Conservation (phyloP, 2,888 invertebrate genomes). For the Caenorhabditis virilis region DNA sequence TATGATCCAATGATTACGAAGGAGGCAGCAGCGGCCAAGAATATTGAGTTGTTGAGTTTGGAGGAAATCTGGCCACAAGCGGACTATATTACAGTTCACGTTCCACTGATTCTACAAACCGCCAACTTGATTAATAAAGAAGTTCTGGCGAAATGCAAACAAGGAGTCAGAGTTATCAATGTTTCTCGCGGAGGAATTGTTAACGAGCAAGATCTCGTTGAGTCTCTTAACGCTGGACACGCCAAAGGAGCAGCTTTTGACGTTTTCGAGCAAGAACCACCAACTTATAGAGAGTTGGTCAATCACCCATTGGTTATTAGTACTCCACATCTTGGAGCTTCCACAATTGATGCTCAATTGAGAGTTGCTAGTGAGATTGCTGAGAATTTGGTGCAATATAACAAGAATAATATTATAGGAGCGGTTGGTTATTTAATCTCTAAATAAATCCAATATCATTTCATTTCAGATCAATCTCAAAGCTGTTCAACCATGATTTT, state of each 20-base stretch:
- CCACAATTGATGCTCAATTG: constrained; percentile 90
- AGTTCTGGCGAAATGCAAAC: constrained; percentile 76
- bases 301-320: constrained; percentile 83
- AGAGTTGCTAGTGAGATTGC: constrained; percentile 94
- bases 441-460: too few species aligned
- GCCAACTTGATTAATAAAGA: constrained; percentile 72
- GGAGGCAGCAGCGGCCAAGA: constrained; percentile 80
- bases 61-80: constrained; percentile 93
- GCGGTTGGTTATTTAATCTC: too few species aligned
- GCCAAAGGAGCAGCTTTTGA: constrained; percentile 93
- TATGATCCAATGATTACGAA: constrained; percentile 88
- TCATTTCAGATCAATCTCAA: too few species aligned
- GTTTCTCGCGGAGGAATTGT: constrained; percentile 95
- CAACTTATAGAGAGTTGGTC: constrained; percentile 75
- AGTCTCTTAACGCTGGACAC: constrained; percentile 81
- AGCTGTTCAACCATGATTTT: too few species aligned
- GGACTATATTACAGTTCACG: constrained; percentile 97
- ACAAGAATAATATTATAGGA: constrained; percentile 70
- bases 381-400: constrained; percentile 85
- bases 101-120: constrained; percentile 89
- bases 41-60: constrained; percentile 80
- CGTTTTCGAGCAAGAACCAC: constrained; percentile 83
- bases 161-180: constrained; percentile 87
- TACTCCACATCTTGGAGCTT: constrained; percentile 95
- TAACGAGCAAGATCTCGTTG: constrained; percentile 83